These are phyloP conservation scores for Ispidina lecontei DNA, from an alignment of 2,797 vertebrate genomes.

Conservation along the genomic window DNA sequence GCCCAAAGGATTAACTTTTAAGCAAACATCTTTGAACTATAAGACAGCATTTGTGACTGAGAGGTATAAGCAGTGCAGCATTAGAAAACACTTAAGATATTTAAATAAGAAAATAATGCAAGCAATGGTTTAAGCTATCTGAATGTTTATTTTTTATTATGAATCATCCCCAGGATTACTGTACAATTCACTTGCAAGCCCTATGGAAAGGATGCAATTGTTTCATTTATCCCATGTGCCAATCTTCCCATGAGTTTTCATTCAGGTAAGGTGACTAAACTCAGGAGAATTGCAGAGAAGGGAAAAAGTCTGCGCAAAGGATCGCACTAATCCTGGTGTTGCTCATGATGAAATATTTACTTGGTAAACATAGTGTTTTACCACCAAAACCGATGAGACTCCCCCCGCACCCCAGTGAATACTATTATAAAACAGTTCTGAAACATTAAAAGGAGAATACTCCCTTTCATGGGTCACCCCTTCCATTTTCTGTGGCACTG, in stretches of 20 bases:
- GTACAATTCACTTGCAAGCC: conserved; percentile 66
- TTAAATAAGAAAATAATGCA: conserved; percentile 72
- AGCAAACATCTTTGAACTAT: conserved; percentile 90
- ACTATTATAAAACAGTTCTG: not conserved
- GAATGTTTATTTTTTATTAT: conserved; percentile 74
- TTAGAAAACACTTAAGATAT: conserved; percentile 74
- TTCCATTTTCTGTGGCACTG: not conserved
- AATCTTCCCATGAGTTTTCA: conserved; percentile 54
- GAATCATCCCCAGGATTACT: conserved; percentile 69
- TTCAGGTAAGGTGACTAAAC: conserved; percentile 62
- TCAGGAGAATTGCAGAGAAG: conserved; percentile 26
- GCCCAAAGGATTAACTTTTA: conserved; percentile 95
- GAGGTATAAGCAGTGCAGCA: conserved; percentile 65
- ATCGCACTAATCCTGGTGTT: conserved; percentile 9
- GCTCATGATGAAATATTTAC: conserved; percentile 35
- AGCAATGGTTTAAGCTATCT: conserved; percentile 68
- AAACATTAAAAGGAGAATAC: not conserved
- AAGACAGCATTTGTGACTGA: conserved; percentile 76
- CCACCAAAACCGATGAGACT: conserved; percentile 17
- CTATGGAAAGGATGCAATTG: conserved; percentile 64
- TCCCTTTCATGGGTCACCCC: not conserved
- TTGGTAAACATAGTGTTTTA: not conserved
- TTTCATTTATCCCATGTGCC: conserved; percentile 65
- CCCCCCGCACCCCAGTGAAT: not conserved
- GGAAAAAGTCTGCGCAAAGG: conserved; percentile 4